Evolutionary conservation across 2,113 vertebrate genomes (phyloP), one percentile per base, ranked within the genome.

Genomic region (Coregonus clupeaformis): DNA sequence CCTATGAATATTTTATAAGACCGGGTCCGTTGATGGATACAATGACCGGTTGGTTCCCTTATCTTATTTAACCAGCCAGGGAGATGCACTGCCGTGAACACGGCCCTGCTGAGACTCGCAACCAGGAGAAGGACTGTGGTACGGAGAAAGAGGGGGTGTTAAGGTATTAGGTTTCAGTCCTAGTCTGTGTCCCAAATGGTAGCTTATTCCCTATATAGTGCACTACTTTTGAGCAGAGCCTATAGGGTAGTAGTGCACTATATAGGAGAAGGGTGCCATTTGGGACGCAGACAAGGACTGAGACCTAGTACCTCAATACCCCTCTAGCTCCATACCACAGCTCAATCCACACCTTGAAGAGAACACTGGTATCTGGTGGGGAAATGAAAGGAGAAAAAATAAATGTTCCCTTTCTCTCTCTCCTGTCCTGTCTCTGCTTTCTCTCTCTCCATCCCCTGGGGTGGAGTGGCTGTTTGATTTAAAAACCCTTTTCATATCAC

Each of bases 1-100:
- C 83, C 84, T 90, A 92, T 93, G 89, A 92, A 94, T 94, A 92
- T 93, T 92, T 93, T 86, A 93, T 93, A 85, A 62, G 25, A 42
- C 36, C 2, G 36, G 36, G 36, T 1, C 45, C 49, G 63, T 71
- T 52, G 49, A 18, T 64, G 80, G 84, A 87, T 90, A 91, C 88
- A 91, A 92, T 91, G 90, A 91, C 89, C 84, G 77, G 86, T 42
- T 7, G 14, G 49, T 52, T 52, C 49, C 71, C 91, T 92, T 91
- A 93, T 93, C 89, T 91, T 93, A 91, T 91, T 92, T 86, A 88
- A 89, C 84, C 92, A 93, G 92, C 66, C 86, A 80, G 90, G 85
- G 81, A 85, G 85, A 85, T 82, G 69, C 45, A 27, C 14, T 52
- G 14, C 29, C 22, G 68, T 64, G 27, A n/a, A 12, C 27, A 11